Base-by-base conservation (phyloP, 2,888 invertebrate species). In the Thera obeliscata region DNA sequence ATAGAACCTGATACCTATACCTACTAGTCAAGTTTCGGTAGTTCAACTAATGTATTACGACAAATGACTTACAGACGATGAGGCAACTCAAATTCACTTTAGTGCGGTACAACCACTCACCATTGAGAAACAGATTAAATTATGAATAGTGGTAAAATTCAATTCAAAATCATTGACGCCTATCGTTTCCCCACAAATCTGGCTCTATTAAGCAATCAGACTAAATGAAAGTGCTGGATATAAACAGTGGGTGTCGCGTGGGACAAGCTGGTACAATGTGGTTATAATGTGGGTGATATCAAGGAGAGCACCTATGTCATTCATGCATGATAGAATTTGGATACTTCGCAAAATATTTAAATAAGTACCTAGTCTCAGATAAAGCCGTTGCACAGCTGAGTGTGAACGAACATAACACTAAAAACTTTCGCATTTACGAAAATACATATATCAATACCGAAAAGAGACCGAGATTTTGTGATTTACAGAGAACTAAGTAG, bases 221-320 rank as follows among this genome's bases (percentile, higher is more conserved):
- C 80, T 80, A 83, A 87, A 87, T 83, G 89, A 90, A 91, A 89
- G 90, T 89, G 89, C 81, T 85, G 78, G 77, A 73, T 79, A 73
- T 74, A 76, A 68, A 66, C 59, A 64, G 90, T 91, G 85, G 91
- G 91, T 79, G 88, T 76, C 76, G 90, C 90, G 91, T 91, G 91
- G 91, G 91, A 86, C 70, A 82, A 65, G 78, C 63, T 67, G 72
- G 78, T 71, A 80, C 74, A 76, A 75, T 80, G 76, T 75, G 72
- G 79, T 75, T 76, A 74, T 72, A 72, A 83, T 81, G 91, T 90
- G 89, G 89, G 89, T 83, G 88, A 84, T 75, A 79, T 82, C 90
- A 90, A 90, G 91, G 91, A 86, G 87, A 84, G 78, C 62, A 77
- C 88, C 86, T 80, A 87, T 66, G 56, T 59, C 74, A 66, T 64